These are phyloP conservation scores for Microtus ochrogaster DNA, from an alignment of 2,113 vertebrate genomes.

Conservation along the genomic window DNA sequence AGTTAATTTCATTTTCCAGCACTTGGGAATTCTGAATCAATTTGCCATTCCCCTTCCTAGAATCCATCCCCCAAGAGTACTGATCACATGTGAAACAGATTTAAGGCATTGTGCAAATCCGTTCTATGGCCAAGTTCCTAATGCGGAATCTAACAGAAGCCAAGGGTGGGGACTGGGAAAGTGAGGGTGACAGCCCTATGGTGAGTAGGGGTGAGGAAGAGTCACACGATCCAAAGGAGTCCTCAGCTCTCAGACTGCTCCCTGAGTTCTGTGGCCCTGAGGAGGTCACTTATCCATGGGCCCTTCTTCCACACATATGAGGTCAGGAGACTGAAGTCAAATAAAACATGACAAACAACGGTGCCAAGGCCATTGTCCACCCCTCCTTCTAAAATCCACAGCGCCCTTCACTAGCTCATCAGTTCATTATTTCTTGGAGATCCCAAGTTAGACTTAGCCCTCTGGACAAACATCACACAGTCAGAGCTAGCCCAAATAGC, in stretches of 20 bases:
- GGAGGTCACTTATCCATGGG: background rate
- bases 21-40: slow-evolving; percentile 59
- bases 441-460: background rate
- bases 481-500: background rate
- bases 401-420: background rate
- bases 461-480: background rate
- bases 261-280: background rate
- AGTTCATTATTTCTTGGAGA: background rate
- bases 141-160: slow-evolving; percentile 46
- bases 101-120: slow-evolving; percentile 64
- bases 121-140: slow-evolving; percentile 64
- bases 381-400: background rate
- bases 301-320: background rate
- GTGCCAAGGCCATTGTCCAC: background rate
- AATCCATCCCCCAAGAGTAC: slow-evolving; percentile 59
- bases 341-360: background rate
- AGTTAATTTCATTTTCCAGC: slow-evolving; percentile 40
- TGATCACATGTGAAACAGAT: slow-evolving; percentile 68
- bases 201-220: background rate
- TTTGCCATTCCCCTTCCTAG: slow-evolving; percentile 68
- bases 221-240: background rate
- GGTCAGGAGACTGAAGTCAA: background rate
- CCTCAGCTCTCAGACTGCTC: background rate
- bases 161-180: slow-evolving; percentile 76
- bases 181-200: background rate